Base-by-base conservation (phyloP, 2,888 invertebrate genomes). In the Hypomecis punctinalis region DNA sequence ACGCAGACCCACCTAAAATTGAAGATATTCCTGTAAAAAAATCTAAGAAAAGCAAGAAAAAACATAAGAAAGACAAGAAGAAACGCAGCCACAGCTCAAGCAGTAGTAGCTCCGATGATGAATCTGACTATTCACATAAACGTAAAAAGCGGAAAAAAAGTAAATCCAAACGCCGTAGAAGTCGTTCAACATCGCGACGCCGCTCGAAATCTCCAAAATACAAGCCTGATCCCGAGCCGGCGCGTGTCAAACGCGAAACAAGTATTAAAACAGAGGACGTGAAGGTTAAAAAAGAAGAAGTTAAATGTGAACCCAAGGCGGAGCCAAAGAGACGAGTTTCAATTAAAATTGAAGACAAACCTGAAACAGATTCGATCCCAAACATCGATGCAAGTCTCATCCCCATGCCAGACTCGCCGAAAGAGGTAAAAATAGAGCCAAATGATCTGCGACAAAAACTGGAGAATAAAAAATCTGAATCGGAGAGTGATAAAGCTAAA, bases 1-100 rank as follows among this genome's bases (percentile, higher is more conserved):
- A 96, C 85, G 96, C 96, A 1, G 95, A 94, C 71, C 96, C 96
- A 10, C 96, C 94, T 37, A 94, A 94, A 73, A 87, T 94, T 45
- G 93, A 85, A 67, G 90, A 85, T 63, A 85, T 79, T 73, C 76
- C 82, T 70, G 77, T 76, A 76, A 90, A 88, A 70, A 91, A 91
- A 71, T 84, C 91, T 0, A 94, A 94, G 73, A 94, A 94, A 73
- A 93, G 86, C 70, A 94, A 94, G 75, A 94, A 94, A 82, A 95
- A 95, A 76, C 94, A 95, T 69, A 95, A 95, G 81, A 94, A 94
- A 73, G 95, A 95, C 69, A 93, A 90, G 77, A 93, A 93, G 70
- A 93, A 93, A 79, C 86, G 90, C 9, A 89, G 86, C 61, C 85
- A 85, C 0, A 89, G 88, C 70, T 89, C 90, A 53, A 94, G 81